Base-by-base conservation (phyloP, 2,113 vertebrate genomes). In the Myiozetetes cayanensis region DNA sequence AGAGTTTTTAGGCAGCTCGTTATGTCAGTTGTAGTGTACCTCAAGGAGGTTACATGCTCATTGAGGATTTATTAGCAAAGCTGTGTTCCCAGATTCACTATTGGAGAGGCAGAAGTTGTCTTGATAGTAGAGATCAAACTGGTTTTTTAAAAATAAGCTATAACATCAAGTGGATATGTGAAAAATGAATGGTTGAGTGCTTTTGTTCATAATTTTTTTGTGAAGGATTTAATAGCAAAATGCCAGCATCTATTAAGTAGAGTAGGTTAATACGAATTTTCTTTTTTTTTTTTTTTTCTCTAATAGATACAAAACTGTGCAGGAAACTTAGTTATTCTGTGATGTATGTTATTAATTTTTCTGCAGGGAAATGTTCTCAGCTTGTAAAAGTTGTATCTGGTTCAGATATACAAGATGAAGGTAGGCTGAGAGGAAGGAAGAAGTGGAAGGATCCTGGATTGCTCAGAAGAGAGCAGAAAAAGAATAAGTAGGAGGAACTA, bases 271-370 rank as follows among this genome's bases (percentile, higher is more conserved):
- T 28, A 14, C 70, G 37, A 33, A 44, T 70, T 80, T 68, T 70
- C 3, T 52, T 20, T 0, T n/a, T 39, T 70, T 89, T 87, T 73
- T 30, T 10, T 43, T 43, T 43, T 43, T 6, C 14, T 90, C 39
- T 56, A 33, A 20, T 22, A 65, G 31, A 12, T 41, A 8, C 21
- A 81, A 30, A 90, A 50, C 37, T 4, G 4, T 47, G 11, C 33
- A 61, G 67, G 58, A 59, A 92, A 44, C 6, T 12, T 59, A 37
- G 0, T 37, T 80, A 24, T 23, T 67, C 25, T 52, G 33, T 74
- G 49, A 41, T 0, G 1, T 39, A 30, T 46, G 22, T 37, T 62
- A 61, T 0, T 87, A 0, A 0, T 68, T 76, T 82, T 14, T 67
- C 22, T 82, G 31, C 62, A 78, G 30, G 35, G 27, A 67, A 79